Conservation (phyloP, 2,113 vertebrate species). For the Pagrus major region DNA sequence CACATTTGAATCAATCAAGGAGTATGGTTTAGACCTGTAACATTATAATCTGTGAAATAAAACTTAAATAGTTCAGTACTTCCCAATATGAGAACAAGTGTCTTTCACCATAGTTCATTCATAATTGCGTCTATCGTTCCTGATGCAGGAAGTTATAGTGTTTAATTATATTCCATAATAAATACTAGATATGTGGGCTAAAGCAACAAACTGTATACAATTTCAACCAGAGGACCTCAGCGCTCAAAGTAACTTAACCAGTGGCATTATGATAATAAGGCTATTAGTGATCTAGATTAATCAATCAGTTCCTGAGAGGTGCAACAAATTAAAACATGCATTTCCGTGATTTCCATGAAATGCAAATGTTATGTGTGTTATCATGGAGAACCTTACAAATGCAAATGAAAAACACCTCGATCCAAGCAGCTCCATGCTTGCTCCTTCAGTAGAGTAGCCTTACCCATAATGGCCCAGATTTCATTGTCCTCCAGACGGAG, state of each 20-base stretch:
- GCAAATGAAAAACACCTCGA: conserved; percentile 64
- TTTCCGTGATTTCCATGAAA: conserved; percentile 57
- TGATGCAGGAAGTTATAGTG: conserved; percentile 1
- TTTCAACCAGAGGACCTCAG: conserved; percentile 9
- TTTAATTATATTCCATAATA: too few species aligned
- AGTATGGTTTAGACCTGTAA: too few species aligned
- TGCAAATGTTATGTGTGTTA: conserved; percentile 61
- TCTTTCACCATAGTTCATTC: not conserved
- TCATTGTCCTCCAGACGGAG: conserved; percentile 73
- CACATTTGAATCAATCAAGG: too few species aligned
- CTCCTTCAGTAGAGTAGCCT: conserved; percentile 62
- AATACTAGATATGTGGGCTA: not conserved
- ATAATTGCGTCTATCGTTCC: not conserved
- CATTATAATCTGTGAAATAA: not conserved
- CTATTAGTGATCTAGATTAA: conserved; percentile 36
- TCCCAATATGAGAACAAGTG: not conserved
- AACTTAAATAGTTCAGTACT: not conserved
- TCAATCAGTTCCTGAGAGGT: conserved; percentile 32
- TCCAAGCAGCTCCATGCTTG: conserved; percentile 46
- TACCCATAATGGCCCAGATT: conserved; percentile 66
- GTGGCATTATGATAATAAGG: conserved; percentile 24
- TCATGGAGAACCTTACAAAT: conserved; percentile 66
- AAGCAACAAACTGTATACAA: not conserved
- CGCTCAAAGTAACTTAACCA: conserved; percentile 23
- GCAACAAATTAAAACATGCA: conserved; percentile 38